Evolutionary conservation across 2,113 vertebrate genomes (phyloP).

Genomic region (Hippocampus mohnikei): DNA sequence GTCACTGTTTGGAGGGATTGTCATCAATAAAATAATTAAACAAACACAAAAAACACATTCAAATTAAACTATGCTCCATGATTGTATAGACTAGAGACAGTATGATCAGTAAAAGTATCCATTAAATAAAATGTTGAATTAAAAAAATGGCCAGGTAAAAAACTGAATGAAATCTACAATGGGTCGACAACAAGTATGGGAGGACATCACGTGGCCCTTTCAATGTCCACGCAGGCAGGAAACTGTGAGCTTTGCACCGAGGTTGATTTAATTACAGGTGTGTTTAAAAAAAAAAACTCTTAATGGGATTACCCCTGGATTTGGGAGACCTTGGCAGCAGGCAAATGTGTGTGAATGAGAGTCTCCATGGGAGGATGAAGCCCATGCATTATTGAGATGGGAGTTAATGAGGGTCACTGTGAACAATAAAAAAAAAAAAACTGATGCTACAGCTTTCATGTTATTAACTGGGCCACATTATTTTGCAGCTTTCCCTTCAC

Average conservation of each 20-base stretch:
- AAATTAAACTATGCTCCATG: background rate
- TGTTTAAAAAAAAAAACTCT: conserved; percentile 22
- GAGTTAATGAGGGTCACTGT: conserved; percentile 18
- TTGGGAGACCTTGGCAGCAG: conserved; percentile 7
- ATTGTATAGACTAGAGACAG: background rate
- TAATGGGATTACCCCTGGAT: conserved; percentile 31
- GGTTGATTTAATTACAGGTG: conserved; percentile 53
- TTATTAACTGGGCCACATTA: background rate
- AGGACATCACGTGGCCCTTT: background rate
- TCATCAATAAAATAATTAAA: background rate
- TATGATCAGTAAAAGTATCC: background rate
- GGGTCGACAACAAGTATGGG: background rate
- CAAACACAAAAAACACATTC: background rate
- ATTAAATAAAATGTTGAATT: background rate
- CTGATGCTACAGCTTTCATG: background rate
- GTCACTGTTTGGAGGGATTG: background rate
- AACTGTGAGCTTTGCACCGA: background rate
- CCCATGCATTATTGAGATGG: conserved; percentile 47
- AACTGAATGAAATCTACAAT: background rate
- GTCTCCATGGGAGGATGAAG: conserved; percentile 29
- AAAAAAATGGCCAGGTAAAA: background rate
- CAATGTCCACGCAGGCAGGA: conserved; percentile 1
- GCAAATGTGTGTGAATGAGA: conserved; percentile 17
- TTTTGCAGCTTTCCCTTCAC: background rate
- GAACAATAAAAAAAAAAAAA: background rate